Evolutionary conservation across 2,797 vertebrate species (phyloP), one percentile per base, ranked within the genome.

Genomic region (Knipowitschia caucasica): DNA sequence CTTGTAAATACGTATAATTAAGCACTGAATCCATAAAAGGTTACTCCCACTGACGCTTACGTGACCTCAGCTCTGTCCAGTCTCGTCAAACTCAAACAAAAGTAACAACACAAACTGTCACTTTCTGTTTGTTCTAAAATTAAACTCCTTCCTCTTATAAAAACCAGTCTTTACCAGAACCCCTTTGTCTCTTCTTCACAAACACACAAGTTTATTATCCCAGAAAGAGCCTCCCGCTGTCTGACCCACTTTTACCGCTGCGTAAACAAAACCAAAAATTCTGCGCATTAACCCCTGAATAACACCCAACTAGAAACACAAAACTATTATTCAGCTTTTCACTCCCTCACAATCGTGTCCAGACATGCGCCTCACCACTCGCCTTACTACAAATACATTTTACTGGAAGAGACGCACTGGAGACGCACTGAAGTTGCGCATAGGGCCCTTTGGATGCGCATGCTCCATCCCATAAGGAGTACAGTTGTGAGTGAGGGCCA

Each of bases 401-500:
- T 63, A 50, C 39, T 0, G 64, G 70, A 71, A 71, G 3, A 12
- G 20, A 21, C 14, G n/a, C n/a, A n/a, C n/a, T n/a, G n/a, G n/a
- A n/a, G 21, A 14, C 8, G 6, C 3, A 20, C 40, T 50, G 56
- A 69, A 67, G 55, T 50, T 0, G 2, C 4, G 17, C 30, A 1
- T 33, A 8, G 3, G 40, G 42, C 25, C 34, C 14, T 8, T n/a
- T 15, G 9, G 26, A n/a, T 24, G 23, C 3, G 26, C 15, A 26
- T 18, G 4, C 50, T 46, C 6, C 29, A 39, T 23, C 45, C 74
- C 80, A 61, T 75, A 80, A 73, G 66, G 72, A 79, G 81, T 61
- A 65, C 69, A 75, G 73, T 80, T 77, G 75, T 77, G 50, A 34
- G 4, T 34, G 38, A 33, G 1, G 1, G 6, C 34, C 10, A 17